Conservation (phyloP, 2,888 invertebrate genomes). For the Chirona hameri region DNA sequence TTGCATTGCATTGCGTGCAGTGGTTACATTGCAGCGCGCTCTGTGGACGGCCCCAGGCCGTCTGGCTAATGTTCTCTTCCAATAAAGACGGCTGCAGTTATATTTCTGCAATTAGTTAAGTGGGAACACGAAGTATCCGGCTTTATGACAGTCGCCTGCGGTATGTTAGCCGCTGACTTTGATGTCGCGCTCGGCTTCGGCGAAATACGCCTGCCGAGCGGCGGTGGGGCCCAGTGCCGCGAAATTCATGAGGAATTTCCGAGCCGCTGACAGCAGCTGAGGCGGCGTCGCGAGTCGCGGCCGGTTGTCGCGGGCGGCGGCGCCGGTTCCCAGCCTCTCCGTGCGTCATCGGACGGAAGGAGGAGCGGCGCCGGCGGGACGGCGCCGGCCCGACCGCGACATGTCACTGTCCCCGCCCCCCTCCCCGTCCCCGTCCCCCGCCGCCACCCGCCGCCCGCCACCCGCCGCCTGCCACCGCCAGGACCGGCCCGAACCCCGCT, state of each 20-base stretch:
- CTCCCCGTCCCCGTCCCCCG: neutral
- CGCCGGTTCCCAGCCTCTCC: neutral
- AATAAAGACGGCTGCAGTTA: neutral
- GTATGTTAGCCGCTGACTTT: neutral
- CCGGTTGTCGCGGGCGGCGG: neutral
- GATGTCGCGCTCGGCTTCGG: neutral
- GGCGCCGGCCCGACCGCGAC: neutral
- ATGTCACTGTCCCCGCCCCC: neutral
- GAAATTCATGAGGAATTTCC: conserved; percentile 23
- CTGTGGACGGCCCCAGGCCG: too few relatives aligned
- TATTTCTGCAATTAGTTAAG: neutral
- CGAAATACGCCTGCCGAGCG: neutral
- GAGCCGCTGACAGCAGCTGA: neutral
- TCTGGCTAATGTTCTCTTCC: neutral
- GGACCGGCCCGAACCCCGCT: neutral
- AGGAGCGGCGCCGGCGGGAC: neutral
- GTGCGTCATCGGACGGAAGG: neutral
- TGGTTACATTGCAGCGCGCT: too few relatives aligned
- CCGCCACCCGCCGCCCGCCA: neutral
- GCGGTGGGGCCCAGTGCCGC: neutral
- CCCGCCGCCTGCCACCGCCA: neutral
- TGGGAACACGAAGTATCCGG: neutral
- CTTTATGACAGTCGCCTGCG: neutral
- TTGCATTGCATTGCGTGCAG: too few relatives aligned
- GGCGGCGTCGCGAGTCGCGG: neutral